Percentiles rank a stretch among this genome's conserved stretches.
phyloP scores from a whole-genome alignment of 2,888 invertebrate genomes.

The Cynaeus angustus region DNA sequence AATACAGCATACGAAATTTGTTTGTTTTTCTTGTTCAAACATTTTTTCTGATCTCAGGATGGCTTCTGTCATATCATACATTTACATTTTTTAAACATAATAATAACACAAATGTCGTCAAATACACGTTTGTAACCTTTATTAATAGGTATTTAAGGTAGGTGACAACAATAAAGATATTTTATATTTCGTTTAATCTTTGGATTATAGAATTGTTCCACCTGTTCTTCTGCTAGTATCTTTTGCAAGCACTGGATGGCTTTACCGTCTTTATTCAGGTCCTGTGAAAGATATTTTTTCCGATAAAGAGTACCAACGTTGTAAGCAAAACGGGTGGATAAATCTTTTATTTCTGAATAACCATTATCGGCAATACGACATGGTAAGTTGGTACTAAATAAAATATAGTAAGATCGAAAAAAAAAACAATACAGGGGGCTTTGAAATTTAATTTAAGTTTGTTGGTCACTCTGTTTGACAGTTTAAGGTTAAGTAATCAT shows the following conservation, averaged over 20 bases:
- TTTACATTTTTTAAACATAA: conserved; percentile 53
- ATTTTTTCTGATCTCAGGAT: conserved; percentile 58
- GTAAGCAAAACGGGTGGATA: conserved; percentile 48
- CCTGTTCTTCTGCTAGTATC: conserved; percentile 54
- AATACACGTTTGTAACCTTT: conserved; percentile 26
- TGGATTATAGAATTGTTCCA: conserved; percentile 54
- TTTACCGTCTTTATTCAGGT: conserved; percentile 51
- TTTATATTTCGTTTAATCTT: not conserved
- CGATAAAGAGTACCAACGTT: conserved; percentile 51
- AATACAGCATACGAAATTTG: conserved; percentile 48
- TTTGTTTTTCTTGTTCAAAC: conserved; percentile 58
- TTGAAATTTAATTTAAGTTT: too few species aligned
- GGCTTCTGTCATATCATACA: conserved; percentile 57
- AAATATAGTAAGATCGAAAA: too few species aligned
- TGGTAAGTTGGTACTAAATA: conserved; percentile 41
- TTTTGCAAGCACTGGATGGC: conserved; percentile 52
- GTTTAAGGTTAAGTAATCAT: too few species aligned
- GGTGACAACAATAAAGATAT: not conserved
- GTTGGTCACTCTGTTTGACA: too few species aligned
- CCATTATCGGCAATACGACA: conserved; percentile 32
- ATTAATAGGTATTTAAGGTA: conserved; percentile 43
- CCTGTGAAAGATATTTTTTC: conserved; percentile 56
- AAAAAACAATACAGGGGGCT: too few species aligned
- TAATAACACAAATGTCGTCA: conserved; percentile 14
- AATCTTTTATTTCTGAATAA: conserved; percentile 48